phyloP scores from a whole-genome alignment of 2,797 vertebrate genomes.

The Loris lydekkerianus region DNA sequence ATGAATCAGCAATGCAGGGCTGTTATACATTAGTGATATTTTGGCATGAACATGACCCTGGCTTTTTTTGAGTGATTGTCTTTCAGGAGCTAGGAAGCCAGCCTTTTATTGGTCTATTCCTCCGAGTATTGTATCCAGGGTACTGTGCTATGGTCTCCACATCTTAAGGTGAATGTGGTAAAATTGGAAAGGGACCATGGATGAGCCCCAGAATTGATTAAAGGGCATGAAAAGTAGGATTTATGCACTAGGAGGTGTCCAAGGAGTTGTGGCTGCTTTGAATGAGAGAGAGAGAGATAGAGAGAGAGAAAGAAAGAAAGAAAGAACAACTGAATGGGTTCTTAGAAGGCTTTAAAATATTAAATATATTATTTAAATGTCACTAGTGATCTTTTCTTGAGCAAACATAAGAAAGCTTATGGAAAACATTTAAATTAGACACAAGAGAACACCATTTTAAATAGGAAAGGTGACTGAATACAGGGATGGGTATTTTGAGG shows the following conservation, averaged over 20 bases:
- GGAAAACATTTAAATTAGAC: constrained; percentile 53
- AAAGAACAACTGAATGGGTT: neutral
- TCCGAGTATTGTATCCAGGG: constrained; percentile 21
- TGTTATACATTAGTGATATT: constrained; percentile 9
- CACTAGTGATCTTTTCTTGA: constrained; percentile 19
- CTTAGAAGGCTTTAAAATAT: constrained; percentile 58
- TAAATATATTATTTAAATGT: constrained; percentile 65
- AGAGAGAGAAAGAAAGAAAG: neutral
- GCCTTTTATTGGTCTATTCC: constrained; percentile 60
- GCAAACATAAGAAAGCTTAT: constrained; percentile 24
- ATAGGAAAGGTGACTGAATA: neutral
- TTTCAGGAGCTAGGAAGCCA: constrained; percentile 24
- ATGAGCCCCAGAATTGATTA: constrained; percentile 71
- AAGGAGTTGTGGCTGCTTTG: constrained; percentile 51
- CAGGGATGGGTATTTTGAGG: neutral
- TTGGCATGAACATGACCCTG: constrained; percentile 40
- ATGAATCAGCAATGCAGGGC: neutral
- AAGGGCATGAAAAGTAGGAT: constrained; percentile 55
- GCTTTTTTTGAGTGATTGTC: constrained; percentile 63
- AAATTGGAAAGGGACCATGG: constrained; percentile 70
- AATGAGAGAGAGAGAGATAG: neutral
- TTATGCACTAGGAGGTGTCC: constrained; percentile 13
- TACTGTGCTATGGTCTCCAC: constrained; percentile 44
- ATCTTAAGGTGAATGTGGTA: constrained; percentile 46
- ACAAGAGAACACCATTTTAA: constrained; percentile 24